phyloP scores from a whole-genome alignment of 2,113 vertebrate genomes.

The Mesitornis unicolor region DNA sequence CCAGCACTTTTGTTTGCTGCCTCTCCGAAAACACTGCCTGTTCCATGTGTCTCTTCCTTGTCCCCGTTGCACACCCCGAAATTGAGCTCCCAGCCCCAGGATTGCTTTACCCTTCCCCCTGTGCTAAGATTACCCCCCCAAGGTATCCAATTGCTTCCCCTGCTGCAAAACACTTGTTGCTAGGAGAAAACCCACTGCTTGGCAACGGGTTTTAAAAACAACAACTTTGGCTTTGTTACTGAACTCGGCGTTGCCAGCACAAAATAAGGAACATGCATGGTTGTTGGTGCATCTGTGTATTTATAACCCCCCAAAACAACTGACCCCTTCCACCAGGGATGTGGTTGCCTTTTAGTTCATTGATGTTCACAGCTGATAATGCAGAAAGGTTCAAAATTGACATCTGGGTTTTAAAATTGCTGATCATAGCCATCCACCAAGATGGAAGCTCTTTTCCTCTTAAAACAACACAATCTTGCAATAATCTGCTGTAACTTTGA shows the following conservation, averaged over 20 bases:
- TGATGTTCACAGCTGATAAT: background rate
- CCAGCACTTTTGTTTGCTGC: background rate
- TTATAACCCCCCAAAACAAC: background rate
- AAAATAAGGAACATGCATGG: background rate
- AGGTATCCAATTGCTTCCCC: conserved; percentile 27
- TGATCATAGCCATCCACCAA: background rate
- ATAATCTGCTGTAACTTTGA: background rate
- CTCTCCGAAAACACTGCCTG: background rate
- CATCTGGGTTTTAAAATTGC: background rate
- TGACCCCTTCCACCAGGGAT: background rate
- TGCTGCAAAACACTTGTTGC: conserved; percentile 55
- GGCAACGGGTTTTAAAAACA: conserved; percentile 52
- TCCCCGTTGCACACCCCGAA: background rate
- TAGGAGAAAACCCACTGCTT: conserved; percentile 51
- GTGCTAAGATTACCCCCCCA: background rate
- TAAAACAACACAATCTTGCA: background rate
- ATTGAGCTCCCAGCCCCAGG: background rate
- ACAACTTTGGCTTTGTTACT: conserved; percentile 36
- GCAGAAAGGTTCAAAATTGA: background rate
- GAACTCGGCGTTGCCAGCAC: background rate
- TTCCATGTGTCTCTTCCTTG: background rate
- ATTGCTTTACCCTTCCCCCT: background rate
- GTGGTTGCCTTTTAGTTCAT: background rate
- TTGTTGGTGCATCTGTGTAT: background rate
- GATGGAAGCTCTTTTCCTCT: background rate